A percentile compares a stretch with the other conserved stretches of the same genome.
These are phyloP conservation scores for Phalanger gymnotis DNA, from an alignment of 2,797 vertebrate genomes.

Conservation along the genomic window DNA sequence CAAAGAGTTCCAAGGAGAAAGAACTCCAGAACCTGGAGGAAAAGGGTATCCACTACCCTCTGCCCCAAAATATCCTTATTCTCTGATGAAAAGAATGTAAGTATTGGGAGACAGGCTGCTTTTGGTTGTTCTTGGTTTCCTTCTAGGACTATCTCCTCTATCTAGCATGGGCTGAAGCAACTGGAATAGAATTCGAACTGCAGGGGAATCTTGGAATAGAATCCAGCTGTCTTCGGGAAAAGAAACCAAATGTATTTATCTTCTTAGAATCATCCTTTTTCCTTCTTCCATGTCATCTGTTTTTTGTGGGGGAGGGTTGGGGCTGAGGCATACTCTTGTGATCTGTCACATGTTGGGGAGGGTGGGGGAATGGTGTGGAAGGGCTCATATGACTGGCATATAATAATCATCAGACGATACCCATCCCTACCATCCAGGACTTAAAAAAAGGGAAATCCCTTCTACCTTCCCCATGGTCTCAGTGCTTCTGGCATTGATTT, in stretches of 20 bases:
- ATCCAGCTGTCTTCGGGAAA: slow-evolving; percentile 9
- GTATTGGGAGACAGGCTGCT: slow-evolving; percentile 10
- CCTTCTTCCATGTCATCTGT: slow-evolving; percentile 5
- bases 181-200: background rate
- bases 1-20: background rate
- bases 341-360: slow-evolving; percentile 70
- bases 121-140: slow-evolving; percentile 7
- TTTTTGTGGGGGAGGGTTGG: slow-evolving; percentile 60
- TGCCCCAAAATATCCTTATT: background rate
- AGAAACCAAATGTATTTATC: background rate
- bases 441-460: slow-evolving; percentile 43
- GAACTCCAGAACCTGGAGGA: background rate
- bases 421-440: background rate
- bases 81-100: slow-evolving; percentile 34
- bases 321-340: slow-evolving; percentile 67
- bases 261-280: slow-evolving; percentile 19
- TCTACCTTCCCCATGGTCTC: background rate
- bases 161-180: slow-evolving; percentile 10
- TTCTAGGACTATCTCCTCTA: background rate
- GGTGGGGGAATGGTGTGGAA: slow-evolving; percentile 57
- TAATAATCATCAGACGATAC: slow-evolving; percentile 43
- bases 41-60: background rate
- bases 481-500: slow-evolving; percentile 19
- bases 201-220: background rate
- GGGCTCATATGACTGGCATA: slow-evolving; percentile 67